phyloP scores from a whole-genome alignment of 1,140 invertebrate species.

The Euschistus heros region DNA sequence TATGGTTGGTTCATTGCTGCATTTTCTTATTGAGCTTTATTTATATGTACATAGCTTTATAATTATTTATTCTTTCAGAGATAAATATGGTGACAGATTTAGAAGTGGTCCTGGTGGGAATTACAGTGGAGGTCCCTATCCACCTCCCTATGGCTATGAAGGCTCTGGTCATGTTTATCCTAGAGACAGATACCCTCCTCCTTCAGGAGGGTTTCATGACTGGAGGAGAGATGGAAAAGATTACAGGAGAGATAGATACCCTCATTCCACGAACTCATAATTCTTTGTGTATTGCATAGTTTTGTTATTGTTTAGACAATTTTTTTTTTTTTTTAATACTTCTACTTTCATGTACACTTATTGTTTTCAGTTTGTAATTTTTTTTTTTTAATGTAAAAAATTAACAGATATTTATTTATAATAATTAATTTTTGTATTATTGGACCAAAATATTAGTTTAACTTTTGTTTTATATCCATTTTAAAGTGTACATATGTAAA shows the following conservation, averaged over 20 bases:
- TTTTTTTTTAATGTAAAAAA: not conserved
- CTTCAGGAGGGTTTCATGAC: conserved; percentile 18
- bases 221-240: conserved; percentile 26
- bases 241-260: conserved; percentile 21
- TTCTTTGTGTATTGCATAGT: not conserved
- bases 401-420: not conserved
- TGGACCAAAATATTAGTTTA: not conserved
- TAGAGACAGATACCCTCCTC: conserved; percentile 32
- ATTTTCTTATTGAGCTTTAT: not conserved
- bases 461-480: no score
- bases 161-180: conserved; percentile 28
- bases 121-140: conserved; percentile 24
- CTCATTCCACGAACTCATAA: conserved; percentile 21
- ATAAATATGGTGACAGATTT: conserved; percentile 10
- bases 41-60: not conserved
- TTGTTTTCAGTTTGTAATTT: not conserved
- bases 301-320: not conserved
- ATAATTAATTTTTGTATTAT: not conserved
- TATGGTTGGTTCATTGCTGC: no score
- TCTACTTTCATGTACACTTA: not conserved
- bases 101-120: not conserved
- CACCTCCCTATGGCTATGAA: conserved; percentile 11
- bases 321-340: not conserved
- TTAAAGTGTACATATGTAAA: no score
- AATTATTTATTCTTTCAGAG: not conserved